phyloP scores from a whole-genome alignment of 2,888 invertebrate species.

The Gisinianus flammeolus region DNA sequence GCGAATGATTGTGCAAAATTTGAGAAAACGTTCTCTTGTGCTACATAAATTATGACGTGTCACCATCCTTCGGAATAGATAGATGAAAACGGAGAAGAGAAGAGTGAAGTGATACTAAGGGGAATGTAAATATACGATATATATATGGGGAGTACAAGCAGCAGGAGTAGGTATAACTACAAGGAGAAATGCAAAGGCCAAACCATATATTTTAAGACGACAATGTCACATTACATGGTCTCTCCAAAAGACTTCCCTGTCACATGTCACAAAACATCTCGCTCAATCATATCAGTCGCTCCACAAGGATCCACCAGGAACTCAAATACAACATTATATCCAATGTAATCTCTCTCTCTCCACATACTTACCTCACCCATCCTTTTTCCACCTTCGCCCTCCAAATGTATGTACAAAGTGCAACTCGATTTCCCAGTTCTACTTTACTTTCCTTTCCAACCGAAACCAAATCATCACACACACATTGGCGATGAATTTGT shows the following conservation, averaged over 20 bases:
- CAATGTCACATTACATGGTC: neutral
- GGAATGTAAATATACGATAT: neutral
- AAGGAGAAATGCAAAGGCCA: neutral
- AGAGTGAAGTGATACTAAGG: conserved; percentile 35
- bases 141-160: neutral
- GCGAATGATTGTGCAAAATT: conserved; percentile 54
- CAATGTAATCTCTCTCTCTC: no score
- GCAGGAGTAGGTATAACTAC: neutral
- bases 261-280: neutral
- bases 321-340: neutral
- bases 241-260: neutral
- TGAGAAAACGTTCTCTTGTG: conserved; percentile 45
- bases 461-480: no score
- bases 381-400: no score
- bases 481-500: no score
- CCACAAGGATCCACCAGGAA: neutral
- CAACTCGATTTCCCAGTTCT: no score
- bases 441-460: no score
- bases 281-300: neutral
- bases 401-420: no score
- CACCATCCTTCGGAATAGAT: conserved; percentile 50
- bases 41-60: conserved; percentile 54
- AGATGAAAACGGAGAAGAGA: conserved; percentile 34
- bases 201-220: conserved; percentile 22
- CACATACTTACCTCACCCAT: no score